Evolutionary conservation across 2,888 invertebrate species (phyloP), one percentile per base, ranked within the genome.

Genomic region (Toxonevra muliebris): DNA sequence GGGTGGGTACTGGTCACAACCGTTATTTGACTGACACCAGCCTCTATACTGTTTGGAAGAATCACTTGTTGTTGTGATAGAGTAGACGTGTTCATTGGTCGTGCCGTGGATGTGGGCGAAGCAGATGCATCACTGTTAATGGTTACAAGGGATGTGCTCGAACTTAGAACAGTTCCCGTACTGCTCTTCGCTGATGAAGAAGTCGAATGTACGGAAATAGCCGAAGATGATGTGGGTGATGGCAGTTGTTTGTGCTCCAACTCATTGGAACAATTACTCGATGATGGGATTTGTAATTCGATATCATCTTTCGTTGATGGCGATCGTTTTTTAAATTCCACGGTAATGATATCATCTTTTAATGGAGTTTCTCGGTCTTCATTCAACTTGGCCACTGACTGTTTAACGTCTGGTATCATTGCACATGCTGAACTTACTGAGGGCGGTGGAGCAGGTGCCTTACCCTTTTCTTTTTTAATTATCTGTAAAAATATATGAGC

Each of bases 1-100:
- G 94, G 94, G 84, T 94, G 94, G 11, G 86, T 87, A 60, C 93
- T 93, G 15, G 92, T 92, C 61, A 94, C 94, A 45, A 94, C 94
- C 1, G 94, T 93, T 68, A 94, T 92, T 78, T 92, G 92, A 65
- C 91, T 93, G 61, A 92, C 90, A 65, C 86, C 82, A 48, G 92
- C 89, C 1, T 91, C 91, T 74, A 93, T 86, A 76, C 92, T 92
- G 85, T 93, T 93, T n/a, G 90, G 90, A 69, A 88, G 86, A 79
- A 90, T 88, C 55, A 88, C 66, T 53, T 87, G 76, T 86, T 76
- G 72, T 72, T 74, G 52, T 73, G 60, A 70, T 76, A 61, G 71
- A 74, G 73, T 71, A 69, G 57, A 15, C 10, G 45, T 65, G 12
- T 50, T 15, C n/a, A 54, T 53, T 30, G 67, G 54, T 57, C 78